Percentiles rank a stretch among this genome's conserved stretches.
These are phyloP conservation scores for Smutsia gigantea DNA, from an alignment of 2,797 vertebrate genomes.

Conservation along the genomic window DNA sequence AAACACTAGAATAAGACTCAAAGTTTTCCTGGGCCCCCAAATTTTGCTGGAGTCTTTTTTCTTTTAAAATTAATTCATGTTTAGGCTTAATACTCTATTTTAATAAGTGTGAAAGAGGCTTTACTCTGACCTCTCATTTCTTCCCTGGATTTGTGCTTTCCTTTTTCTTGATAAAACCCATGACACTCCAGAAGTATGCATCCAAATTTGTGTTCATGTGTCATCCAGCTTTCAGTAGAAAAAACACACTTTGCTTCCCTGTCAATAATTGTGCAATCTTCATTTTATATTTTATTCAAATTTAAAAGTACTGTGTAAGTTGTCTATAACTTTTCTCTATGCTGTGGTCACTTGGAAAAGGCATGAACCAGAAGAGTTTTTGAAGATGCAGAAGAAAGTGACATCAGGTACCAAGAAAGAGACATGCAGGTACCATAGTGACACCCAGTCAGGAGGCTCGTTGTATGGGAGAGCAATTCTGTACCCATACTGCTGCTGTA, in stretches of 20 bases:
- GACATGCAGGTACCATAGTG: too few species aligned
- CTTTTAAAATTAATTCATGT: slow-evolving; percentile 70
- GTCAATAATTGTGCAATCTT: slow-evolving; percentile 15
- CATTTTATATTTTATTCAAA: slow-evolving; percentile 55
- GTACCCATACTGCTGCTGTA: not conserved
- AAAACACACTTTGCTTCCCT: not conserved
- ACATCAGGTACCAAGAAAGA: not conserved
- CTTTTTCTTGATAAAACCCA: slow-evolving; percentile 55
- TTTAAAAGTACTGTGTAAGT: not conserved
- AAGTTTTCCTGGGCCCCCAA: slow-evolving; percentile 70
- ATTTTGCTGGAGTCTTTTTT: slow-evolving; percentile 67
- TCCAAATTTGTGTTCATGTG: slow-evolving; percentile 1
- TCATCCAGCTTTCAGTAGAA: slow-evolving; percentile 25
- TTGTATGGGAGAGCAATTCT: not conserved
- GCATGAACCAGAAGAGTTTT: not conserved
- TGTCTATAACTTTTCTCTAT: not conserved
- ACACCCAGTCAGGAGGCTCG: not conserved
- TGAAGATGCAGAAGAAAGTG: not conserved
- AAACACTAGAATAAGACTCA: slow-evolving; percentile 68
- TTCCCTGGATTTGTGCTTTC: slow-evolving; percentile 49
- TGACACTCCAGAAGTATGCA: not conserved
- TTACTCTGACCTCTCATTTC: slow-evolving; percentile 48
- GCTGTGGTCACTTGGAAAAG: slow-evolving; percentile 11
- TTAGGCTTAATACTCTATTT: slow-evolving; percentile 65
- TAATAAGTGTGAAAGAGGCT: slow-evolving; percentile 52